Evolutionary conservation across 2,113 vertebrate genomes (phyloP).

Genomic region (Ramphastos sulfuratus): DNA sequence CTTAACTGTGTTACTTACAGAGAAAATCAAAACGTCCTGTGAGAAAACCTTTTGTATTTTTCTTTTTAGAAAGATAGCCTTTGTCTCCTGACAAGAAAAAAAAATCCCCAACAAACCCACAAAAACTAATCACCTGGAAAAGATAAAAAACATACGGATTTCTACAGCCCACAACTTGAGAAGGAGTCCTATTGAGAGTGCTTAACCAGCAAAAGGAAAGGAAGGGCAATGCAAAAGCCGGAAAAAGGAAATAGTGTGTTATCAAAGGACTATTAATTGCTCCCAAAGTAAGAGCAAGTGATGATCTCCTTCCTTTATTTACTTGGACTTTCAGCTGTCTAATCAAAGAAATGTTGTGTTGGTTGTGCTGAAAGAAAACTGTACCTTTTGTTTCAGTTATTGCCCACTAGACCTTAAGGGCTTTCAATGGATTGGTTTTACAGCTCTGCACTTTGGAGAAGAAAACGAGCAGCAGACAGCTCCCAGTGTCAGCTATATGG

Average conservation of each 20-base stretch:
- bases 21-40: not conserved
- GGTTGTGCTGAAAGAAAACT: conserved; percentile 42
- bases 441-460: conserved; percentile 43
- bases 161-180: not conserved
- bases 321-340: conserved; percentile 45
- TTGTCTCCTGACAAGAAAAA: not conserved
- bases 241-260: conserved; percentile 65
- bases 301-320: conserved; percentile 71
- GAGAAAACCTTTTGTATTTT: not conserved
- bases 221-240: conserved; percentile 42
- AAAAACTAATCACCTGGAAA: conserved; percentile 25
- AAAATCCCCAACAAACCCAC: not conserved
- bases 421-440: conserved; percentile 57
- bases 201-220: conserved; percentile 50
- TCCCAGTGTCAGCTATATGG: not conserved
- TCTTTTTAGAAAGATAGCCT: not conserved
- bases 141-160: not conserved
- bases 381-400: conserved; percentile 63
- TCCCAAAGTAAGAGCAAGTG: conserved; percentile 57
- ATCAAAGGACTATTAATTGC: conserved; percentile 72
- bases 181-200: conserved; percentile 3
- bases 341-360: conserved; percentile 62
- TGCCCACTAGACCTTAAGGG: conserved; percentile 56
- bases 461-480: not conserved
- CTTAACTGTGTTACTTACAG: not conserved